A percentile compares a stretch with the other conserved stretches of the same genome.
Evolutionary conservation across 2,113 vertebrate species (phyloP).

Genomic region (Bagarius yarrelli): DNA sequence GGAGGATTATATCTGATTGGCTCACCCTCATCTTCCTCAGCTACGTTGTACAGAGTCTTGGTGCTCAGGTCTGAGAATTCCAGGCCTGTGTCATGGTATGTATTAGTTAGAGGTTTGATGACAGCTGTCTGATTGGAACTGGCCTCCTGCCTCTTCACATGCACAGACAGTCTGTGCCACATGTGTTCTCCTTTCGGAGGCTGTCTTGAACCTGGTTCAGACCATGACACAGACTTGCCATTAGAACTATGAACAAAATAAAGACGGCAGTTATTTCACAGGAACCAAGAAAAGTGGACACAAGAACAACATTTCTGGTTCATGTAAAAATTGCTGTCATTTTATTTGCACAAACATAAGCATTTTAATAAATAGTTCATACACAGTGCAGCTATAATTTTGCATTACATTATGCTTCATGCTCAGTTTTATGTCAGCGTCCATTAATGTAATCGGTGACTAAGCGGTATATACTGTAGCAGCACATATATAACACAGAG

Average conservation of each 20-base stretch:
- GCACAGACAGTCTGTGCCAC: slow-evolving; percentile 98
- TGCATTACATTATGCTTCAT: too few relatives aligned
- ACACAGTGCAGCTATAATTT: too few relatives aligned
- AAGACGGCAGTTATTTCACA: slow-evolving; percentile 78
- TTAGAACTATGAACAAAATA: slow-evolving; percentile 99
- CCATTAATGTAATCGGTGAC: slow-evolving; percentile 6
- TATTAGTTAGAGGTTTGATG: slow-evolving; percentile 98
- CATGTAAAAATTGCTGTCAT: slow-evolving; percentile 56
- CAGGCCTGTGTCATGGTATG: slow-evolving; percentile 81
- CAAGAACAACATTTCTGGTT: slow-evolving; percentile 67
- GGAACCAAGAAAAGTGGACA: slow-evolving; percentile 67
- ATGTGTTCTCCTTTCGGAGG: slow-evolving; percentile 91
- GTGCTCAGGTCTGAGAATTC: slow-evolving; percentile 89
- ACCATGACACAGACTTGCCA: slow-evolving; percentile 99
- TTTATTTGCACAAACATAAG: slow-evolving; percentile 17
- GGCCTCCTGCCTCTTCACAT: slow-evolving; percentile 93
- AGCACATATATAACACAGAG: slow-evolving; percentile 22
- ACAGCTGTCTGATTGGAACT: slow-evolving; percentile 97
- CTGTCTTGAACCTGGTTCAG: slow-evolving; percentile 98
- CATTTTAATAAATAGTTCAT: too few relatives aligned
- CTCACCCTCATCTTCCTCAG: slow-evolving; percentile 81
- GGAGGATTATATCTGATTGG: slow-evolving; percentile 75
- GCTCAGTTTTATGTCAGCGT: too few relatives aligned
- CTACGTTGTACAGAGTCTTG: slow-evolving; percentile 90
- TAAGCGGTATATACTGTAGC: slow-evolving; percentile 1